Evolutionary conservation across 1,140 invertebrate genomes (phyloP), one percentile per base, ranked within the genome.

Genomic region (Drosophila navojoa): DNA sequence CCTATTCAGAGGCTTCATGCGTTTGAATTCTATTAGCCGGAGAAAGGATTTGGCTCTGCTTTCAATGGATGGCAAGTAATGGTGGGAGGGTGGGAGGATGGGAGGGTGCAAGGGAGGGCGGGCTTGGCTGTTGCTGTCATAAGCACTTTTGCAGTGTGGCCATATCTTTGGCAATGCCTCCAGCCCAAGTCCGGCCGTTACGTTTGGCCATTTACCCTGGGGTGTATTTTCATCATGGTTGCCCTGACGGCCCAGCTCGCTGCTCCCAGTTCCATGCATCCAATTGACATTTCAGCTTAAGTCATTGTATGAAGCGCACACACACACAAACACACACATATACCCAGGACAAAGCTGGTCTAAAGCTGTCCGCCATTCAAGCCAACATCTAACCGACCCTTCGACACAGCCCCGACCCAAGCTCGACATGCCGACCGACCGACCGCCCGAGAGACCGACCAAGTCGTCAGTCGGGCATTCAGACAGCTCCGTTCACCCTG

Each of bases 201-300:
- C 79, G 66, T 79, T 86, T 76, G 45, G 66, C 58, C 79, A 81
- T 82, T 86, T 86, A 63, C 76, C 81, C 82, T 54, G 69, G 82
- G 82, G 71, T 87, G 79, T 87, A 79, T 89, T 87, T 79, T 79
- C 84, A 82, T 89, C 79, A 87, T 87, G 42, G 42, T 44, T 44
- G 42, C 42, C 42, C 42, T 44, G 42, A 4, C 42, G 15, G 42
- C 42, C 42, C 42, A 9, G 42, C 42, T 5, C 42, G 42, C 42
- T n/a, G 42, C 4, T 16, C 42, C 7, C 42, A 63, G 69, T 47
- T 59, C 67, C 58, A 38, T 76, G 82, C 82, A 86, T 89, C 82
- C 82, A 87, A 87, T 87, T 87, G 82, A 87, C 82, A 87, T 87
- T 87, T 87, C 84, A 87, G 82, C 82, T 87, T 87, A 87, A 87